Base-by-base conservation (phyloP, 2,888 invertebrate genomes). In the Oscheius sp. region DNA sequence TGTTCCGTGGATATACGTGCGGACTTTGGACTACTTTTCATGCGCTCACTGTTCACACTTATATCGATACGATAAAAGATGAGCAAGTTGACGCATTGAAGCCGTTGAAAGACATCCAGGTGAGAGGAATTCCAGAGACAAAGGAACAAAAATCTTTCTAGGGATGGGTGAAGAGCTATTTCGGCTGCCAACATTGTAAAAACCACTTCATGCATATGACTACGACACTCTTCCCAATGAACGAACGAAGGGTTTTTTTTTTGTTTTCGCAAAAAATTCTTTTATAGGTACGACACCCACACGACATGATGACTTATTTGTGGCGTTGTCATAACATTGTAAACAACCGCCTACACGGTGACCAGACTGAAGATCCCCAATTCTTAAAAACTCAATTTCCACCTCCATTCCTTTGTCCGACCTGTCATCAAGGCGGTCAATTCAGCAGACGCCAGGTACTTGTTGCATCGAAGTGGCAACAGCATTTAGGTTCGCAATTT, bases 1-100 rank as follows among this genome's bases (percentile, higher is more conserved):
- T 90, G 73, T 91, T 90, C 82, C 69, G 81, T 57, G 81, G 81
- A 20, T 81, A 81, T 72, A 93, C 95, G 0, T 98, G 97, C 88
- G 92, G 95, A 0, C 89, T 98, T 31, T 98, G 98, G 98, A 92
- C 92, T n/a, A 88, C 95, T 79, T 98, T 96, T 87, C 97, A 98
- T 87, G 92, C 92, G 48, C 88, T 98, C 69, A 93, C 94, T 0
- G 93, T 95, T 0, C 92, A 92, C 86, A 91, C 93, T 12, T 88
- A 88, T 68, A 82, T 87, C 46, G 87, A 87, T 72, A 84, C 86
- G 37, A 84, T 85, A 70, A 86, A 81, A 63, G 83, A 82, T 61
- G 80, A 80, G 23, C 75, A 70, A 64, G 77, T 82, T 20, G 78
- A 82, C 63, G 81, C 85, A 6, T 69, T 85, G 50, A 72, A 76